A percentile compares a stretch with the other conserved stretches of the same genome.
phyloP scores from a whole-genome alignment of 2,797 vertebrate genomes.

The Enteromius fasciolatus region DNA sequence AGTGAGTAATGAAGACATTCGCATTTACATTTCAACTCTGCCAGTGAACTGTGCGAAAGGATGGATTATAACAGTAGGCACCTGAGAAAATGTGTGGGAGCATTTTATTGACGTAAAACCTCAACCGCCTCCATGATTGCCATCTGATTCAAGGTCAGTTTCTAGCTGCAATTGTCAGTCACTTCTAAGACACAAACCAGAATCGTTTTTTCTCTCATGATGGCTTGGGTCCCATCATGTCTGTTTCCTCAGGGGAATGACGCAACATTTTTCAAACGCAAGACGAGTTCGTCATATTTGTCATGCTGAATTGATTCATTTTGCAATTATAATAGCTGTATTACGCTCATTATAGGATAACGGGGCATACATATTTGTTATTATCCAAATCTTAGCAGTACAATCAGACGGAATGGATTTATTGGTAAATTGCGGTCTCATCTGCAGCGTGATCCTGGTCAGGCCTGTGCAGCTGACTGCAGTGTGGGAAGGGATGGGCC shows the following conservation, averaged over 20 bases:
- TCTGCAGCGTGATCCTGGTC: not conserved
- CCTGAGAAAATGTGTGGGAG: conserved; percentile 25
- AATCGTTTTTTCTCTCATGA: not conserved
- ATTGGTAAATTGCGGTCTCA: not conserved
- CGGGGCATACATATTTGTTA: not conserved
- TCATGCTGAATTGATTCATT: conserved; percentile 21
- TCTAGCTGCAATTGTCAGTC: conserved; percentile 11
- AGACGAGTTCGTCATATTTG: conserved; percentile 13
- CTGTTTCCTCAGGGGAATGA: conserved; percentile 12
- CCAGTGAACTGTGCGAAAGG: not conserved
- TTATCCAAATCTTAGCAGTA: not conserved
- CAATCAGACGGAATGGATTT: not conserved
- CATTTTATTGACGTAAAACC: conserved; percentile 1
- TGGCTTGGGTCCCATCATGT: conserved; percentile 10
- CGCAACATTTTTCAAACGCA: conserved; percentile 21
- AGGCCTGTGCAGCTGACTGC: conserved; percentile 52
- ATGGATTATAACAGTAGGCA: conserved; percentile 7
- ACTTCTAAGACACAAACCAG: conserved; percentile 20
- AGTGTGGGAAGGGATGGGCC: conserved; percentile 44
- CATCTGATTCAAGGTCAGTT: conserved; percentile 24
- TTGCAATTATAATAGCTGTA: conserved; percentile 6
- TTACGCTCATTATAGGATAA: not conserved
- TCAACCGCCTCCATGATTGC: not conserved
- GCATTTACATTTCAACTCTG: conserved; percentile 17
- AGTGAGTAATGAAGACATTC: conserved; percentile 13